phyloP scores from a whole-genome alignment of 2,113 vertebrate species.

The Corvus cornix region DNA sequence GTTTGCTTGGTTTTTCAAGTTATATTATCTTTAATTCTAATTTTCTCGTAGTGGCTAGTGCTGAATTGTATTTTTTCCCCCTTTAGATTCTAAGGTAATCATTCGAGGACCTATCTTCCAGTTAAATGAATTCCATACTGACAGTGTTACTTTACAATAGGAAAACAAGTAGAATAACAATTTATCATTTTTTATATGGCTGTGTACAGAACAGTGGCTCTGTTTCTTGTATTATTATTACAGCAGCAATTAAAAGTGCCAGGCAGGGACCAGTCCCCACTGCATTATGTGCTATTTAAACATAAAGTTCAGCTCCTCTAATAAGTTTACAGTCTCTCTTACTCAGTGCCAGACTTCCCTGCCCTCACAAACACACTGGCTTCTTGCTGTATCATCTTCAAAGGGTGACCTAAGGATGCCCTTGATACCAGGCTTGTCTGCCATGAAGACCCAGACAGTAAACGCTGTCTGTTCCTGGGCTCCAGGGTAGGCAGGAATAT shows the following conservation, averaged over 20 bases:
- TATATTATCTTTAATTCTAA: neutral
- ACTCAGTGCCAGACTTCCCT: conserved; percentile 29
- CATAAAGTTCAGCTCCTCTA: conserved; percentile 39
- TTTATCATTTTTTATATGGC: conserved; percentile 46
- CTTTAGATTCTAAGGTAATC: conserved; percentile 20
- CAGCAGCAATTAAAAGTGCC: conserved; percentile 50
- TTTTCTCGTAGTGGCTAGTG: neutral
- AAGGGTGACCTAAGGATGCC: neutral
- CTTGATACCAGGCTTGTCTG: neutral
- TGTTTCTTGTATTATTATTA: conserved; percentile 46
- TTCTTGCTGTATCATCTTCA: conserved; percentile 17
- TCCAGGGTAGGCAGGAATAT: neutral
- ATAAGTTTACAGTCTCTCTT: conserved; percentile 51
- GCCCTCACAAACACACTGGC: neutral
- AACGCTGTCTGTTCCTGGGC: neutral
- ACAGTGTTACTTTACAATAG: conserved; percentile 32
- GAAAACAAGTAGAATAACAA: conserved; percentile 38
- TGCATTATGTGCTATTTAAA: conserved; percentile 58
- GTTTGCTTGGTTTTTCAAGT: neutral
- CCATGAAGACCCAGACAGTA: neutral
- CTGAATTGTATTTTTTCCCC: neutral
- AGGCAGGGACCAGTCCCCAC: conserved; percentile 49
- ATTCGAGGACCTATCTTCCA: conserved; percentile 12
- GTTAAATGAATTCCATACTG: conserved; percentile 42
- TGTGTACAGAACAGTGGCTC: conserved; percentile 23